phyloP scores from a whole-genome alignment of 2,113 vertebrate species.

The Redunca redunca region DNA sequence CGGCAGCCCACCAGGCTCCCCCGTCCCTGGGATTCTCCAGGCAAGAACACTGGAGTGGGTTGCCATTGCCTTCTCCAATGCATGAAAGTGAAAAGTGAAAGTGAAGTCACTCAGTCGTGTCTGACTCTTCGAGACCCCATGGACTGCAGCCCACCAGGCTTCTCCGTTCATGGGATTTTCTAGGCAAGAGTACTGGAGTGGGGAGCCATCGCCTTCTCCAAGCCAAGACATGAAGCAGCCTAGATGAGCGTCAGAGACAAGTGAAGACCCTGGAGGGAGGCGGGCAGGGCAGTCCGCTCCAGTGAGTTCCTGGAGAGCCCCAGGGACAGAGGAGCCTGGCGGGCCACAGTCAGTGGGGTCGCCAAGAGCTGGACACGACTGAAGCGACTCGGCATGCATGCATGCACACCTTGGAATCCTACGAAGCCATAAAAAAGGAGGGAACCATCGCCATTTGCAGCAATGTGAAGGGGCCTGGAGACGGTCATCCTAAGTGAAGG shows the following conservation, averaged over 20 bases:
- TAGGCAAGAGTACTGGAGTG: too few relatives aligned
- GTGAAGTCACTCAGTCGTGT: too few relatives aligned
- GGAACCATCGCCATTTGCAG: not conserved
- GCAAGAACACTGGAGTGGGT: too few relatives aligned
- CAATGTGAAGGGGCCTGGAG: too few relatives aligned
- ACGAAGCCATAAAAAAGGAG: not conserved
- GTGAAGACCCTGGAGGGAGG: fast-evolving
- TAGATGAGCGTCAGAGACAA: not conserved
- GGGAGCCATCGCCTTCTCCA: too few relatives aligned
- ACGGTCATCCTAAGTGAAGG: fast-evolving
- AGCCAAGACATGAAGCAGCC: not conserved
- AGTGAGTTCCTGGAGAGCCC: not conserved
- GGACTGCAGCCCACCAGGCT: too few relatives aligned
- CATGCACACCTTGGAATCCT: fast-evolving
- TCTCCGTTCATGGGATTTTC: too few relatives aligned
- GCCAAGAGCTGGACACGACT: not conserved
- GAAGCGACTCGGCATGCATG: fast-evolving
- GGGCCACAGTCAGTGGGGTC: fast-evolving
- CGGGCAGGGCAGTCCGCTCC: not conserved
- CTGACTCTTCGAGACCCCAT: too few relatives aligned
- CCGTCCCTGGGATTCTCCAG: too few relatives aligned
- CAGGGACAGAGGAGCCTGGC: not conserved
- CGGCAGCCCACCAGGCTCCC: too few relatives aligned
- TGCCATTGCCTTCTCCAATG: too few relatives aligned
- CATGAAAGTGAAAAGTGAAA: too few relatives aligned